Conservation (phyloP, 2,888 invertebrate species). For the Nomada fabriciana region DNA sequence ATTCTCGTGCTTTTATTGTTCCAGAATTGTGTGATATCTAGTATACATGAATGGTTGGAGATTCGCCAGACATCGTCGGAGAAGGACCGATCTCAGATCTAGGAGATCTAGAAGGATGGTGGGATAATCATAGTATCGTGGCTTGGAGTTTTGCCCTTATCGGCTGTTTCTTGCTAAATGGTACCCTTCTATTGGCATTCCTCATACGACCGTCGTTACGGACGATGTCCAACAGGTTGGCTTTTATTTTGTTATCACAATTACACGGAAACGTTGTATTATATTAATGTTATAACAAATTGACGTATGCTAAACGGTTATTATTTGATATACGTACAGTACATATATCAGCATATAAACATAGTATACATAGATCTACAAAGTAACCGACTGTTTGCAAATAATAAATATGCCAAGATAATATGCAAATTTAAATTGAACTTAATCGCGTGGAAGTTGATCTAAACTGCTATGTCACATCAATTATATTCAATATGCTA, state of each 20-base stretch:
- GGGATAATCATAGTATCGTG: slow-evolving; percentile 78
- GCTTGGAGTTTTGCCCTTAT: slow-evolving; percentile 85
- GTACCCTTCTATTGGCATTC: slow-evolving; percentile 90
- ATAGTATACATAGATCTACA: no score
- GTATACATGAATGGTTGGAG: slow-evolving; percentile 84
- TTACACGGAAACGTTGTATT: neutral
- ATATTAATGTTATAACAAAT: no score
- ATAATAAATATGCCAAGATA: no score
- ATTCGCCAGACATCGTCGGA: slow-evolving; percentile 81
- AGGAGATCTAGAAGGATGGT: slow-evolving; percentile 81
- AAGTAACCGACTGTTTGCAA: no score
- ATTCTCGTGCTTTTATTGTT: slow-evolving; percentile 36
- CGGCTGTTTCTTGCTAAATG: slow-evolving; percentile 90
- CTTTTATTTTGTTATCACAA: slow-evolving; percentile 7
- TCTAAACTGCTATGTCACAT: no score
- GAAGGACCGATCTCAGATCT: slow-evolving; percentile 79
- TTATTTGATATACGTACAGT: neutral
- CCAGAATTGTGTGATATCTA: slow-evolving; percentile 75
- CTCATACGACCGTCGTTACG: slow-evolving; percentile 90
- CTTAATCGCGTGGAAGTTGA: no score
- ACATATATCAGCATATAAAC: neutral
- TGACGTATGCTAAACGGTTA: neutral
- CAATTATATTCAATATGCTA: no score
- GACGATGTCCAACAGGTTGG: slow-evolving; percentile 92
- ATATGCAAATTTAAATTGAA: no score